Evolutionary conservation across 2,113 vertebrate genomes (phyloP).

Genomic region (Lepisosteus oculatus): DNA sequence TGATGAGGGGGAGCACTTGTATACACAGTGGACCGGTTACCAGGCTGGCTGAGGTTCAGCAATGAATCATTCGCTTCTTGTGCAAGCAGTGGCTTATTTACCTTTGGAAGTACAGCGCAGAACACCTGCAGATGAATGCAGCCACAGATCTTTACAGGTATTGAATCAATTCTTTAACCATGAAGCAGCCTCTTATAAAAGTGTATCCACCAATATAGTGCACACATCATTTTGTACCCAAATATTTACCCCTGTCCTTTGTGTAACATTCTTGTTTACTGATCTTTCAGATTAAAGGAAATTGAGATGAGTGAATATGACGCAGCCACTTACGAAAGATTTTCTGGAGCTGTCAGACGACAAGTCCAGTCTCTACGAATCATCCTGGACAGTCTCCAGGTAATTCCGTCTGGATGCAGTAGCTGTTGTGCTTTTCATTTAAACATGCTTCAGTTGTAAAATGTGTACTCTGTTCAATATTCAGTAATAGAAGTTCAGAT

Average conservation of each 20-base stretch:
- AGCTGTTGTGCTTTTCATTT: neutral
- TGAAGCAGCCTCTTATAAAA: neutral
- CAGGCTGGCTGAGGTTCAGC: neutral
- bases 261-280: neutral
- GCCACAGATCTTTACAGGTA: neutral
- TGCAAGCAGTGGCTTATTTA: neutral
- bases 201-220: neutral
- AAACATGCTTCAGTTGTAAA: neutral
- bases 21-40: neutral
- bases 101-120: neutral
- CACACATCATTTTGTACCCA: neutral
- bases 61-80: neutral
- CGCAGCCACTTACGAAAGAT: conserved; percentile 80
- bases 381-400: conserved; percentile 92
- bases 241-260: too few species aligned
- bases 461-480: neutral
- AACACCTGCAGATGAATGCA: neutral
- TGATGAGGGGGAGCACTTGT: neutral
- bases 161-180: neutral
- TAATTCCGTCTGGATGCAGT: conserved; percentile 40
- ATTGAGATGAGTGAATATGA: conserved; percentile 96
- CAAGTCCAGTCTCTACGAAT: conserved; percentile 88
- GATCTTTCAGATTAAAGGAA: conserved; percentile 78
- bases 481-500: too few species aligned
- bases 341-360: conserved; percentile 80